A percentile compares a stretch with the other conserved stretches of the same genome.
Evolutionary conservation across 2,113 vertebrate genomes (phyloP).

Genomic region (Vanacampus margaritifer): DNA sequence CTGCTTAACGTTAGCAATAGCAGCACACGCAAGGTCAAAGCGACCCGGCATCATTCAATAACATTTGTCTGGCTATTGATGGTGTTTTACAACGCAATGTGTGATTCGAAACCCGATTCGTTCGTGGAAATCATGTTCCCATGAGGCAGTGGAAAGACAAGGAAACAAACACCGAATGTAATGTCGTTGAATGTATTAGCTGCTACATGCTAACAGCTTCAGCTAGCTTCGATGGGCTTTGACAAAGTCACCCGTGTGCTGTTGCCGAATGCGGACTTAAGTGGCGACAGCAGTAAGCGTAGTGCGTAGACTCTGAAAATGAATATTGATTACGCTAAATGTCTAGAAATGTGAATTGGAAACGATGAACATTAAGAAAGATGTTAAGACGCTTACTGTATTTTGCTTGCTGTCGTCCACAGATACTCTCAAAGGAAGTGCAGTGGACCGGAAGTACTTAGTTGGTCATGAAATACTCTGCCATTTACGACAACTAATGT

Average conservation of each 20-base stretch:
- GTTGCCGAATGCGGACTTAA: not conserved
- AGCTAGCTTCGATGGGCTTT: not conserved
- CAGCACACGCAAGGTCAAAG: conserved; percentile 57
- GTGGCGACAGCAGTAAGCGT: accelerated
- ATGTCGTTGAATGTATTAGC: not conserved
- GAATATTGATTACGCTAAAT: not conserved
- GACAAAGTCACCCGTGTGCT: conserved; percentile 42
- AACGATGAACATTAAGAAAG: not conserved
- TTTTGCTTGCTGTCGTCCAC: conserved; percentile 20
- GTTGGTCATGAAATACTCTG: not conserved
- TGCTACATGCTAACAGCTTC: conserved; percentile 24
- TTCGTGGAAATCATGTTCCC: not conserved
- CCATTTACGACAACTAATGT: not conserved
- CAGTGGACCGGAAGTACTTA: conserved; percentile 31
- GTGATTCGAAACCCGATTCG: too few species aligned
- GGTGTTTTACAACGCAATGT: not conserved
- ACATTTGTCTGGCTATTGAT: not conserved
- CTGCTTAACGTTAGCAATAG: conserved; percentile 47
- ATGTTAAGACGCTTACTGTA: conserved; percentile 20
- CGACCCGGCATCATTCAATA: not conserved
- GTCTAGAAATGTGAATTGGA: not conserved
- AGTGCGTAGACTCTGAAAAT: accelerated
- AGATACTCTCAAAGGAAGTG: conserved; percentile 35
- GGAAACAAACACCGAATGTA: too few species aligned
- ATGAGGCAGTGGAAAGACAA: not conserved